Evolutionary conservation across 1,140 invertebrate genomes (phyloP).

Genomic region (Eriocheir sinensis): DNA sequence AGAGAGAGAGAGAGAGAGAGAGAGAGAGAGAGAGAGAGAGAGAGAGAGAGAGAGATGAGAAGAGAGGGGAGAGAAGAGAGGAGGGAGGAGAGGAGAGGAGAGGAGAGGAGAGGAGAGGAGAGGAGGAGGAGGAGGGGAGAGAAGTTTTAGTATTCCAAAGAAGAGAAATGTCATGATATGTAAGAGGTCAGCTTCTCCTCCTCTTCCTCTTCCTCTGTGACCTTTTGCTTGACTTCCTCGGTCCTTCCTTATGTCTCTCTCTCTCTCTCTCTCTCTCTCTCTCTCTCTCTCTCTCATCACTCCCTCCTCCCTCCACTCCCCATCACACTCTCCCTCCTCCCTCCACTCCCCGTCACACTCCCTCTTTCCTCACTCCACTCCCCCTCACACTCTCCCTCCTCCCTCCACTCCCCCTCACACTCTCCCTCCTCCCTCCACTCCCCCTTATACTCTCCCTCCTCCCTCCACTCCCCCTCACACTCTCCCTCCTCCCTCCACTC

Average conservation of each 20-base stretch:
- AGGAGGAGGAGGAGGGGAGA: not conserved
- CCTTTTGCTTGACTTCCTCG: too few relatives aligned
- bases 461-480: not conserved
- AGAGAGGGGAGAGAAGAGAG: too few relatives aligned
- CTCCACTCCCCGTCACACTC: not conserved
- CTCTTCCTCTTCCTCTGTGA: not conserved
- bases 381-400: not conserved
- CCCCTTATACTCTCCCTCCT: slow-evolving; percentile 6
- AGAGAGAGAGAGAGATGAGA: too few relatives aligned
- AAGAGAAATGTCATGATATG: too few relatives aligned
- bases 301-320: too few relatives aligned
- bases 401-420: not conserved
- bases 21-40: too few relatives aligned
- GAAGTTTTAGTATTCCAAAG: too few relatives aligned
- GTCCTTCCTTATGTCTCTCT: too few relatives aligned
- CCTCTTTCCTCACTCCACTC: slow-evolving; percentile 5
- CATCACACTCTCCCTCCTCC: not conserved
- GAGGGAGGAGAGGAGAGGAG: too few relatives aligned
- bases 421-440: slow-evolving; percentile 6
- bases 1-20: too few relatives aligned
- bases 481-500: not conserved
- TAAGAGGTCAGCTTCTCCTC: too few relatives aligned
- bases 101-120: too few relatives aligned
- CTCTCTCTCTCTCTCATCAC: not conserved
- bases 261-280: not conserved